Conservation (phyloP, 2,113 vertebrate genomes). For the Pomatorhinus ruficollis region DNA sequence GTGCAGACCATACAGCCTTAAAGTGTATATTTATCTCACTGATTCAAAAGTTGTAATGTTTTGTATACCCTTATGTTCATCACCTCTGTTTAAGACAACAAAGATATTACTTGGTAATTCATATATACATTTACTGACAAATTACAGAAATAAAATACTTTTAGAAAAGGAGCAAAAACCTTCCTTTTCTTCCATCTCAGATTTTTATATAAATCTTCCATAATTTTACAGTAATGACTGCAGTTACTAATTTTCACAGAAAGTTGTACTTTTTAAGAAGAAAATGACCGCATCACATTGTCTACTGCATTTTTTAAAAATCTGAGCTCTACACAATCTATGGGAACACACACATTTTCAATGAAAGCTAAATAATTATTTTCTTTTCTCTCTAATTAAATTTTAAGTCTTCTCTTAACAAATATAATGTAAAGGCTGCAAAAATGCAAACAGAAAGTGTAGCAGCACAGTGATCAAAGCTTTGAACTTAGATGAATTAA, state of each 20-base stretch:
- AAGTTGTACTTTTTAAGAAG: background rate
- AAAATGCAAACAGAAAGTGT: constrained; percentile 16
- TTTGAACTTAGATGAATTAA: constrained; percentile 35
- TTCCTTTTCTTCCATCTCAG: background rate
- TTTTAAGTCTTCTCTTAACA: constrained; percentile 8
- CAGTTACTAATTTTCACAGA: background rate
- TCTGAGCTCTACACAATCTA: background rate
- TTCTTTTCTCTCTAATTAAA: constrained; percentile 30
- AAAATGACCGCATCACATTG: background rate
- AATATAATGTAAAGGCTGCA: constrained; percentile 12
- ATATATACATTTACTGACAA: background rate
- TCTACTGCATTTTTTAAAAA: background rate
- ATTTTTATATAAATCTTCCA: background rate
- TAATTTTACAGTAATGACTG: background rate
- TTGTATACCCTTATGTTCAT: background rate
- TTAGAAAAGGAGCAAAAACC: background rate
- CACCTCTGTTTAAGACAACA: background rate
- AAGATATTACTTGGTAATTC: background rate
- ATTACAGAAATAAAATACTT: background rate
- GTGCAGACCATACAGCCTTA: background rate
- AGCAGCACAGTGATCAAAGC: constrained; percentile 41
- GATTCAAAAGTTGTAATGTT: background rate
- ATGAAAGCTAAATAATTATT: background rate
- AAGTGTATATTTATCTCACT: background rate
- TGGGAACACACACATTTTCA: constrained; percentile 22